Evolutionary conservation across 2,888 invertebrate species (phyloP).

Genomic region (Seira musarum): DNA sequence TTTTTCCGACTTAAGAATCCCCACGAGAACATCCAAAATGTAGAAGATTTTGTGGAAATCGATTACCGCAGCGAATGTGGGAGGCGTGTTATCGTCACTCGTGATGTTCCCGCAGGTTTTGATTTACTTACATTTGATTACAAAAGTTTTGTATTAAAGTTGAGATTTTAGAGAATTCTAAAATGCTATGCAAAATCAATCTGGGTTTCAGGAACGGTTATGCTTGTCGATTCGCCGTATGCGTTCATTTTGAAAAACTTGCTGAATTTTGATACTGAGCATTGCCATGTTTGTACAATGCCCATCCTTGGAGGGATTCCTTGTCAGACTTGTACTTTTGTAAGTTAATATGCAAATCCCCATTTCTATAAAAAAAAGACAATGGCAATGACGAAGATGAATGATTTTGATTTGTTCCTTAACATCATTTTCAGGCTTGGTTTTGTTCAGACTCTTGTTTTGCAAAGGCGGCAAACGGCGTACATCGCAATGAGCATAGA

Average conservation of each 20-base stretch:
- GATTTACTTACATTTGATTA: not conserved
- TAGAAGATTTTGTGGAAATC: constrained; percentile 53
- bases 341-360: constrained; percentile 49
- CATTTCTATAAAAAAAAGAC: constrained; percentile 19
- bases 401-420: constrained; percentile 7
- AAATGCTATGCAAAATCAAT: not conserved
- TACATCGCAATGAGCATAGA: constrained; percentile 63
- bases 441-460: constrained; percentile 64
- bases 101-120: constrained; percentile 57
- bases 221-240: constrained; percentile 64
- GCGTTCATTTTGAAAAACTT: constrained; percentile 59
- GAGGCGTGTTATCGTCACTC: constrained; percentile 51
- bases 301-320: constrained; percentile 65
- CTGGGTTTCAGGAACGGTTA: constrained; percentile 52
- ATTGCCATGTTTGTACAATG: constrained; percentile 63
- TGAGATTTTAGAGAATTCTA: not conserved
- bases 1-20: constrained; percentile 39
- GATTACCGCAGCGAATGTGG: constrained; percentile 59
- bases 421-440: constrained; percentile 52
- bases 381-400: not conserved
- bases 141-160: not conserved
- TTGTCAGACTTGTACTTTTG: constrained; percentile 64
- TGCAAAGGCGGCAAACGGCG: constrained; percentile 37
- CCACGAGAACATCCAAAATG: constrained; percentile 44
- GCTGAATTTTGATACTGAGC: constrained; percentile 64